Evolutionary conservation across 2,797 vertebrate genomes (phyloP), one percentile per base, ranked within the genome.

Genomic region (Chrosomus eos): DNA sequence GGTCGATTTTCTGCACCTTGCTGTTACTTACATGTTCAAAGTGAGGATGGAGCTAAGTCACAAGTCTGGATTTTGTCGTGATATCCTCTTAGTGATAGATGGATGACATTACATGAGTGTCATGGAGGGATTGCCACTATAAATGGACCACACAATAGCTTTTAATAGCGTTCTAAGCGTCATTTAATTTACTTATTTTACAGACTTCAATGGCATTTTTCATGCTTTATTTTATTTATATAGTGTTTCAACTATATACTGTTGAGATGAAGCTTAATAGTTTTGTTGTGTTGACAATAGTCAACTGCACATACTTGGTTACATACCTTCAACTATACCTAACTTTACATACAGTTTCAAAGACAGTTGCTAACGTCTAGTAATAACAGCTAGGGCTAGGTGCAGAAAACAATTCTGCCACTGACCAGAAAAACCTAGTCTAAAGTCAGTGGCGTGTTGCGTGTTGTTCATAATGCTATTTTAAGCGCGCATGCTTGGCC

Each of bases 1-100:
- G 48, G 85, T 84, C 70, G 64, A 88, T 88, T 85, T 85, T 81
- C 55, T 83, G 74, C 33, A n/a, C 53, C 53, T 45, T 68, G 71
- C 48, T 84, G 28, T 81, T 67, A 76, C 51, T 83, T 70, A 75
- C 43, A 80, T 73, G 70, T 62, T 23, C 40, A 55, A 36, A 62
- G 58, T 23, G 38, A 72, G 19, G 33, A 74, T 45, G n/a, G 10
- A 45, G 66, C 55, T 67, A 80, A 75, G 76, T 80, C 60, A 86
- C 45, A 71, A 67, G 62, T 33, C 43, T 31, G 38, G 19, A 79
- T 58, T 77, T 85, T 81, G 33, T 86, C 4, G n/a, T 64, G 33
- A 86, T 76, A 72, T 85, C 78, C 33, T 87, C 71, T 82, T 84
- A 81, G 38, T 68, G 79, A 68, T 75, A 31, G n/a, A 43, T 81